Base-by-base conservation (phyloP, 2,797 vertebrate genomes). In the Myotis daubentonii region DNA sequence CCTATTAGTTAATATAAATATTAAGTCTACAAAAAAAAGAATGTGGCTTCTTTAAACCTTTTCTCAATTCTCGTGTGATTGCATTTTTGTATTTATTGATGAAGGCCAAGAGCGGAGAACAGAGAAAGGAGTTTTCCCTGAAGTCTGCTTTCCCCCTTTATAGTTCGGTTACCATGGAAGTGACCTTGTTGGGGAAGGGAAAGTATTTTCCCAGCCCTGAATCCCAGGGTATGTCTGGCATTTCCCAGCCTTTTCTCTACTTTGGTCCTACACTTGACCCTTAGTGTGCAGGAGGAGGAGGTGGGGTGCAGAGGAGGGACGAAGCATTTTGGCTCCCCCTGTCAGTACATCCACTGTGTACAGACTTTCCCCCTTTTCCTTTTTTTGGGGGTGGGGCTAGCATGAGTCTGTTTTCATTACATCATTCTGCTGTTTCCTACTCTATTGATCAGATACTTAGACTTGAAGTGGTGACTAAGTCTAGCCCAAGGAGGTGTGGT, bases 81-180 rank as follows among this genome's bases (percentile, higher is more conserved):
- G 3, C 62, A 9, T 60, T 76, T 83, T n/a, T 51, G 44, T 76
- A 15, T 79, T 86, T 87, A 71, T 72, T 60, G 44, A 53, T 87
- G 87, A 75, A 71, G 70, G 22, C 20, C 44, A 9, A 65, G 33
- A 36, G 55, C 85, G 0, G 65, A 89, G 57, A 19, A 1, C 57
- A 60, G 47, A 88, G 25, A 76, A 87, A 68, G 81, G 62, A 53
- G 22, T 94, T 89, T 87, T 66, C 85, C 82, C 49, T 81, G 30
- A 22, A 74, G 44, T 13, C 0, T 47, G 76, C 78, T 82, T 87
- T 91, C 17, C 44, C 70, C 49, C 41, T 95, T 93, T 79, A 30
- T 10, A 28, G 33, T 89, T 90, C 62, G 25, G 87, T 95, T 53
- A 57, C 94, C 38, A 70, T 93, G 93, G 96, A 96, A 92, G 95